phyloP scores from a whole-genome alignment of 1,140 invertebrate genomes.

The Drosophila subobscura region DNA sequence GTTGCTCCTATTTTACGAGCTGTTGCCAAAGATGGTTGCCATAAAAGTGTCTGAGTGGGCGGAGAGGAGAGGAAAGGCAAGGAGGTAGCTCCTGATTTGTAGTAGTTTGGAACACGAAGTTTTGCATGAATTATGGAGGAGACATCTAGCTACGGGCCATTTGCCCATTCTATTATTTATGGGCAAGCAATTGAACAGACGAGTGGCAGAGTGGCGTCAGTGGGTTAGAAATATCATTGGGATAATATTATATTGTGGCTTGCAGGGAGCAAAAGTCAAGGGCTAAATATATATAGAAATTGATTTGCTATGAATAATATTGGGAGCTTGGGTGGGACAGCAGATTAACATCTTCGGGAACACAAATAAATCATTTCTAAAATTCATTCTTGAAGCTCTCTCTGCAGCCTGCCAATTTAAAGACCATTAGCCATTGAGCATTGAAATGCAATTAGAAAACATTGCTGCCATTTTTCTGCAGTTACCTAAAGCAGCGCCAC shows the following conservation, averaged over 20 bases:
- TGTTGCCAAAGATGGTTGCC: conserved; percentile 47
- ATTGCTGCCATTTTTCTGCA: conserved; percentile 1
- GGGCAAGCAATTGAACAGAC: conserved; percentile 11
- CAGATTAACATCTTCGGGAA: no score
- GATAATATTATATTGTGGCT: conserved; percentile 4
- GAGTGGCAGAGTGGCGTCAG: conserved; percentile 8
- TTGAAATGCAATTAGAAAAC: conserved; percentile 39
- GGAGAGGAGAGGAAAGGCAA: background rate
- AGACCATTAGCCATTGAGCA: conserved; percentile 6
- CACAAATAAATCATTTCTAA: no score
- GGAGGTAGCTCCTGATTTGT: conserved; percentile 36
- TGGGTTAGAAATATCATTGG: conserved; percentile 1
- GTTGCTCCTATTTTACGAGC: conserved; percentile 46
- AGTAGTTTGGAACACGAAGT: conserved; percentile 36
- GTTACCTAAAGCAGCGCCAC: background rate
- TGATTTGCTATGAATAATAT: no score
- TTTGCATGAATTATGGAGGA: conserved; percentile 40
- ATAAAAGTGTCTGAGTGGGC: conserved; percentile 27
- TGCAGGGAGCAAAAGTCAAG: background rate
- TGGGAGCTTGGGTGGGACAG: no score
- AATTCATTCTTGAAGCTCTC: no score
- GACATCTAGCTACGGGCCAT: conserved; percentile 19
- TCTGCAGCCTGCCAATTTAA: no score
- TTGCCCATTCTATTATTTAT: conserved; percentile 15
- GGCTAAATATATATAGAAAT: no score